Base-by-base conservation (phyloP, 2,888 invertebrate species). In the Apoda limacodes region DNA sequence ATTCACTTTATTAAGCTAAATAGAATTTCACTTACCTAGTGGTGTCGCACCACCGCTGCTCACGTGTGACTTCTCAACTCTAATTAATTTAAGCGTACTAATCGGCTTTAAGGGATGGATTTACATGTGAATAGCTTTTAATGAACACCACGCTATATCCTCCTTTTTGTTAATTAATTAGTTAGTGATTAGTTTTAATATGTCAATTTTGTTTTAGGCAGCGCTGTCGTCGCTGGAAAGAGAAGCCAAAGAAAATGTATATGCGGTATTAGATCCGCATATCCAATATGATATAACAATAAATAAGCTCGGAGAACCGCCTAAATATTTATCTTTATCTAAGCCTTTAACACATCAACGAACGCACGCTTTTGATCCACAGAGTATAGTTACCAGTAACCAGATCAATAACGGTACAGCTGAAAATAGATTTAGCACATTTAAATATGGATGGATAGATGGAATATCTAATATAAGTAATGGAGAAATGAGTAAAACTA, bases 221-320 rank as follows among this genome's bases (percentile, higher is more conserved):
- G 71, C 75, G 55, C 59, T 75, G 45, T 55, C 70, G 55, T 68
- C 80, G 61, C 60, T 80, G 68, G 80, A 76, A 63, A 69, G 60
- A 69, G 70, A 74, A 76, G 80, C 81, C 71, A 82, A 81, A 76
- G 82, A 82, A 60, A 81, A 82, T 60, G 80, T 82, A 39, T 82
- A 82, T 67, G 80, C 82, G 66, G 74, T 82, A 45, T 52, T 81
- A 50, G 81, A 82, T 50, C 82, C 82, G 60, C 80, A 78, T 62
- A 71, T 82, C 58, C 80, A 82, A 54, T 82, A 82, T 61, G 82
- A 82, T 59, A 68, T 82, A 60, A 80, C 78, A 47, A 82, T 82
- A 53, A 81, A 76, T 58, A 75, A 80, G 54, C 66, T 69, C 53
- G 82, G 82, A 54, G 78, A 80, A 46, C 78, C 78, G 61, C 76